Evolutionary conservation across 2,888 invertebrate genomes (phyloP).

Genomic region (Dryomyza anilis): DNA sequence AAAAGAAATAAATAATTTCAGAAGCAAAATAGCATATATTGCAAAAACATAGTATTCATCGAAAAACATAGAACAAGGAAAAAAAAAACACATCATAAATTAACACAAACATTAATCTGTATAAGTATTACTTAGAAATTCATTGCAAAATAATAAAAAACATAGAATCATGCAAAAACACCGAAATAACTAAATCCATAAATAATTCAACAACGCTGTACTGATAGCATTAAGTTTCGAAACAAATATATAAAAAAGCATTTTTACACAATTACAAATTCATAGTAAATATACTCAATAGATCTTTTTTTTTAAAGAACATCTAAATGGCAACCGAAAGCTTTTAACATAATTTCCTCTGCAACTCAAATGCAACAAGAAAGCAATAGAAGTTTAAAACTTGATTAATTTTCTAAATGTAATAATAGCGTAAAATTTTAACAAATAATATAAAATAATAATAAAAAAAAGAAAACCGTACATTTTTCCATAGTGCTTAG

Average conservation of each 20-base stretch:
- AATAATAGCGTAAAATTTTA: conserved; percentile 3
- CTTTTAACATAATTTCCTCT: conserved; percentile 20
- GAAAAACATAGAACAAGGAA: too few relatives aligned
- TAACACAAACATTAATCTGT: background rate
- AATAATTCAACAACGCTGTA: conserved; percentile 42
- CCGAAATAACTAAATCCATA: background rate
- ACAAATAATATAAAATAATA: conserved; percentile 1
- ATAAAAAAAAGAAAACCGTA: background rate
- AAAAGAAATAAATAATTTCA: too few relatives aligned
- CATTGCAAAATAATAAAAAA: background rate
- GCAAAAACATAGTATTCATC: too few relatives aligned
- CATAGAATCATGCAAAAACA: conserved; percentile 1
- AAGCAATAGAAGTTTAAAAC: conserved; percentile 19
- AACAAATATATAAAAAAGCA: conserved; percentile 26
- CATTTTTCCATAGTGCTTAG: conserved; percentile 23
- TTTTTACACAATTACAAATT: too few relatives aligned
- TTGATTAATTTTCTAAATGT: conserved; percentile 6
- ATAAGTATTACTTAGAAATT: background rate
- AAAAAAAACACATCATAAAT: background rate
- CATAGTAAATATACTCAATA: conserved; percentile 17
- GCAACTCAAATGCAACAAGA: conserved; percentile 28
- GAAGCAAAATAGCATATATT: too few relatives aligned
- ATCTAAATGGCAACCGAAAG: background rate
- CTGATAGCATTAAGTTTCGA: conserved; percentile 45
- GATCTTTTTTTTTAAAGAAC: background rate